Base-by-base conservation (phyloP, 1,140 invertebrate genomes). In the Aradophagus sp. region DNA sequence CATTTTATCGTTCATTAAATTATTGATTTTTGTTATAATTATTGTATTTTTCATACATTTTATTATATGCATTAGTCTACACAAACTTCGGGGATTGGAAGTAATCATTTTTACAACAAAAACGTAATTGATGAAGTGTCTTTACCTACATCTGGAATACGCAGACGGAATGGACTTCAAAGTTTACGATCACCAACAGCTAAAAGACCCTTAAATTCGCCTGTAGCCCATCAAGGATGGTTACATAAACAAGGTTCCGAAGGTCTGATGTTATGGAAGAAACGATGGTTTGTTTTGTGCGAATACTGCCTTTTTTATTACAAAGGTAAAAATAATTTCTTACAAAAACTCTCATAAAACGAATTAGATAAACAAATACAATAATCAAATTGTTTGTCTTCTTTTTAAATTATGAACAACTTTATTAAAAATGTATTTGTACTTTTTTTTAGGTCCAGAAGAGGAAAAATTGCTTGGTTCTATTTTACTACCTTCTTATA, bases 231-330 rank as follows among this genome's bases (percentile, higher is more conserved):
- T 52, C 89, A 93, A 73, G 96, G 95, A 6, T 96, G 95, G 92
- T 86, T 98, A 3, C 92, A 96, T 79, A 96, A 97, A 81, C 94
- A 97, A 83, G 96, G 96, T 23, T 94, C 94, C 26, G 93, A 95
- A 77, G 93, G 93, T 3, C 85, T 97, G 2, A 97, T 96, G 89
- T 89, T 95, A 12, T 98, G 96, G 96, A 94, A 96, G 82, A 95
- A 95, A 81, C 88, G 96, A 27, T 98, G 95, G 96, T 97, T 96
- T 87, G 96, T 97, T 15, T 86, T 97, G 14, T 93, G 94, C 3
- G 95, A 97, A 80, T 97, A 95, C 83, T 96, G 95, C 80, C 89
- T 97, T 38, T 97, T 96, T 86, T 96, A 97, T 80, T 97, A 97
- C 83, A 97, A 97, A 90, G 94, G 94, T 95, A 84, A 87, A 87